A percentile compares a stretch with the other conserved stretches of the same genome.
Conservation (phyloP, 2,797 vertebrate species). For the Oreortyx pictus region DNA sequence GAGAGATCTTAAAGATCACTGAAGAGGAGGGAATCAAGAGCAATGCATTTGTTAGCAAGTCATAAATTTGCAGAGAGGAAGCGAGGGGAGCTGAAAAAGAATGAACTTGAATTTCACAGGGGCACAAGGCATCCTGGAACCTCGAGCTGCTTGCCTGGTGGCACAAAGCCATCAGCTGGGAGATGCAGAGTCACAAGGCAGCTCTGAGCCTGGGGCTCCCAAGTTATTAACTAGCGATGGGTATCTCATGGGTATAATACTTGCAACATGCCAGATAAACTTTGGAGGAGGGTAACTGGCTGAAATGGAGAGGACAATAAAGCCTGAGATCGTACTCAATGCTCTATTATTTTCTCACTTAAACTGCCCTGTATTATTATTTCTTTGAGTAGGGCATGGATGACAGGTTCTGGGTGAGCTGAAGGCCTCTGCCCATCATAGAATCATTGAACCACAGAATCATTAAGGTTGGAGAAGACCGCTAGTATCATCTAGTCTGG, state of each 20-base stretch:
- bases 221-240: conserved; percentile 20
- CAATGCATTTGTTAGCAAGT: conserved; percentile 67
- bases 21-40: conserved; percentile 71
- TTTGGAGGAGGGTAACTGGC: conserved; percentile 54
- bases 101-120: conserved; percentile 60
- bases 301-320: conserved; percentile 64
- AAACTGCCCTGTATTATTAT: neutral
- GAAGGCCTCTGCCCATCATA: neutral
- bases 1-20: conserved; percentile 69
- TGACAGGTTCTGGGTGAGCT: neutral
- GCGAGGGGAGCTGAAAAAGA: conserved; percentile 47
- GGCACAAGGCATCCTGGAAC: conserved; percentile 22
- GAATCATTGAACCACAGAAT: too few relatives aligned
- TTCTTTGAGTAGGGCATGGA: neutral
- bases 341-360: neutral
- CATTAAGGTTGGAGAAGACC: too few relatives aligned
- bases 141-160: conserved; percentile 7
- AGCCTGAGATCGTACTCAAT: conserved; percentile 16
- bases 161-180: conserved; percentile 23
- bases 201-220: conserved; percentile 43
- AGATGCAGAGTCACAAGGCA: conserved; percentile 11
- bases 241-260: conserved; percentile 40
- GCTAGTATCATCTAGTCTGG: too few relatives aligned
- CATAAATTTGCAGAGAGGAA: conserved; percentile 72
- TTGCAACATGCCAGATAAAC: neutral